Conservation (phyloP, 92 coral and sea anemone species). For the Porites lobata region DNA sequence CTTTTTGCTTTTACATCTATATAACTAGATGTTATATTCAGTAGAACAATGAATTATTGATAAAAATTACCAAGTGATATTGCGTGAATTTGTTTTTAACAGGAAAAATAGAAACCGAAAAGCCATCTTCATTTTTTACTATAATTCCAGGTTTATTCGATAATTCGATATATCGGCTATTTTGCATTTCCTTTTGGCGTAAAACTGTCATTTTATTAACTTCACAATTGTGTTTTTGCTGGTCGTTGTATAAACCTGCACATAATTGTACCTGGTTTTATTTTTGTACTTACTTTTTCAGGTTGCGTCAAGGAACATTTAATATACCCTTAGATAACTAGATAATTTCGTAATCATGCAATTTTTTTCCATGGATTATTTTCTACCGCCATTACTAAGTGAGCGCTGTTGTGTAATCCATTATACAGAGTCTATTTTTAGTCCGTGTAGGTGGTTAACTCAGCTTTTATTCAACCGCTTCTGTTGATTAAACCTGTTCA, state of each 20-base stretch:
- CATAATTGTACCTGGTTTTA: too few species aligned
- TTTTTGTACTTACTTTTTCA: too few species aligned
- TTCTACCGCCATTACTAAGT: neutral
- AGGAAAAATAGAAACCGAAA: neutral
- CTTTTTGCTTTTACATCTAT: neutral
- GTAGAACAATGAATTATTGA: slow-evolving; percentile 24
- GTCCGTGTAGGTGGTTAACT: neutral
- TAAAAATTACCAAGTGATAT: slow-evolving; percentile 4
- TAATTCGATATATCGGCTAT: neutral
- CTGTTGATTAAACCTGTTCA: neutral
- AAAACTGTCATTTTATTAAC: too few species aligned
- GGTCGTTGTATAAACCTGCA: too few species aligned
- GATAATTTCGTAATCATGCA: neutral
- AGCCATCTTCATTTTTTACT: neutral
- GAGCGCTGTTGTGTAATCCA: neutral
- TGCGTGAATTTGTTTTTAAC: neutral
- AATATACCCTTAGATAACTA: neutral
- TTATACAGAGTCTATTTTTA: slow-evolving; percentile 18
- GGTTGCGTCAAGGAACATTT: too few species aligned
- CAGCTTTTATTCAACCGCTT: slow-evolving; percentile 18
- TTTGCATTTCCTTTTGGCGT: too few species aligned
- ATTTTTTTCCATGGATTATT: neutral
- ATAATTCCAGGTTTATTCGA: too few species aligned
- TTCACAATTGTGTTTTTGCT: too few species aligned
- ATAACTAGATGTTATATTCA: neutral